These are phyloP conservation scores for Salvelinus alpinus DNA, from an alignment of 2,113 vertebrate species.

Conservation along the genomic window DNA sequence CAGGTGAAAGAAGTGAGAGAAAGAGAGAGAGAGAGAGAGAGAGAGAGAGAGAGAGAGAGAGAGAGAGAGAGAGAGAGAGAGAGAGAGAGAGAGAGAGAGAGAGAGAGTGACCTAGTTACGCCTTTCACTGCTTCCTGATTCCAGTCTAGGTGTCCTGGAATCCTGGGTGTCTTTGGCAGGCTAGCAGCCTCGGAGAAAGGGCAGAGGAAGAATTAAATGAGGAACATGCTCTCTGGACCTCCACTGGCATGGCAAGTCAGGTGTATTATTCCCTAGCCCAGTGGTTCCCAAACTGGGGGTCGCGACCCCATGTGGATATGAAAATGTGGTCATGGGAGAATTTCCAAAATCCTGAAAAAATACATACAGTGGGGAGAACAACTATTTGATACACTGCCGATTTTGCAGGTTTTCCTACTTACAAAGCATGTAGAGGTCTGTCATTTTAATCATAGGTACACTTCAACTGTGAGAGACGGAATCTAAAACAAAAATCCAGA, in stretches of 20 bases:
- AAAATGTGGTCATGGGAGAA: too few relatives aligned
- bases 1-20: constrained; percentile 16
- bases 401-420: too few relatives aligned
- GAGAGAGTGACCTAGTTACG: constrained; percentile 63
- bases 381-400: too few relatives aligned
- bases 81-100: constrained; percentile 11
- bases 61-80: constrained; percentile 17
- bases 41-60: constrained; percentile 7
- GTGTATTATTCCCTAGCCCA: constrained; percentile 21
- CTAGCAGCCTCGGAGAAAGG: constrained; percentile 15
- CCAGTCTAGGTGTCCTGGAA: constrained; percentile 51
- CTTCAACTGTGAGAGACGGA: too few relatives aligned
- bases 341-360: too few relatives aligned
- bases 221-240: constrained; percentile 14
- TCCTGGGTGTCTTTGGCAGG: constrained; percentile 27
- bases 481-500: too few relatives aligned
- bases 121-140: constrained; percentile 55
- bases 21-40: not conserved
- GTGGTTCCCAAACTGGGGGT: too few relatives aligned
- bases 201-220: constrained; percentile 34
- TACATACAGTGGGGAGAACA: too few relatives aligned
- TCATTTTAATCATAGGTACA: too few relatives aligned
- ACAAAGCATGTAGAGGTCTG: too few relatives aligned
- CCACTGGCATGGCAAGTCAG: constrained; percentile 24
- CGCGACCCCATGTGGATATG: too few relatives aligned